Conservation (phyloP, 2,797 vertebrate genomes). For the Ceyx erithaca region DNA sequence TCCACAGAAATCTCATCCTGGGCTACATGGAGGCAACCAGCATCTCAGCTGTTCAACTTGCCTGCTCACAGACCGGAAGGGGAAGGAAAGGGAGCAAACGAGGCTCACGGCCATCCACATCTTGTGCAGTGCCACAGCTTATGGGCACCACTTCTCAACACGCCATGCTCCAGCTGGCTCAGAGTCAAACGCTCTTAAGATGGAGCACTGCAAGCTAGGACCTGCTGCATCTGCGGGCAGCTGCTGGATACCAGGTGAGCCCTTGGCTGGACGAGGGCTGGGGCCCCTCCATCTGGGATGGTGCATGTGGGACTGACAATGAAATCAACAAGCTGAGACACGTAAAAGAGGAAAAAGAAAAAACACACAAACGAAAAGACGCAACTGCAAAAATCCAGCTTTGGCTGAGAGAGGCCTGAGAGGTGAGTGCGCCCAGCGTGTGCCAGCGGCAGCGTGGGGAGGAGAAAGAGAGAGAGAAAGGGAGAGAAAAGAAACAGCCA, state of each 20-base stretch:
- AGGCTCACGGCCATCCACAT: neutral
- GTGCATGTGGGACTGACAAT: constrained; percentile 46
- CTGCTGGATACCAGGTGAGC: constrained; percentile 58
- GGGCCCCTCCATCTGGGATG: constrained; percentile 51
- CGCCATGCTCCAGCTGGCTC: constrained; percentile 16
- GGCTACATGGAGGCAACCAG: neutral
- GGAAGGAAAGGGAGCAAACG: neutral
- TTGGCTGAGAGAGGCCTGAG: constrained; percentile 97
- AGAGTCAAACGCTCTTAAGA: constrained; percentile 2
- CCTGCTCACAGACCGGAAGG: constrained; percentile 1
- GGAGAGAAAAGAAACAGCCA: constrained; percentile 81
- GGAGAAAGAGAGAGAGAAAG: constrained; percentile 71
- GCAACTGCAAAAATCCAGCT: constrained; percentile 99
- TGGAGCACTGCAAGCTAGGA: constrained; percentile 49
- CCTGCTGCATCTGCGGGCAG: constrained; percentile 46
- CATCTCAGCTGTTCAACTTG: neutral
- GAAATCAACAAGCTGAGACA: constrained; percentile 66
- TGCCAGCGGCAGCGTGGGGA: constrained; percentile 83
- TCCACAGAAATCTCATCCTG: neutral
- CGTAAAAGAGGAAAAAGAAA: constrained; percentile 61
- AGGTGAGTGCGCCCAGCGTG: constrained; percentile 80
- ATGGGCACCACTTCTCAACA: constrained; percentile 16
- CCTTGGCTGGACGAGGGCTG: constrained; percentile 54
- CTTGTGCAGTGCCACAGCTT: constrained; percentile 16
- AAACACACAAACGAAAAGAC: constrained; percentile 85